Evolutionary conservation across 1,140 invertebrate genomes (phyloP).

Genomic region (Drosophila sp.): DNA sequence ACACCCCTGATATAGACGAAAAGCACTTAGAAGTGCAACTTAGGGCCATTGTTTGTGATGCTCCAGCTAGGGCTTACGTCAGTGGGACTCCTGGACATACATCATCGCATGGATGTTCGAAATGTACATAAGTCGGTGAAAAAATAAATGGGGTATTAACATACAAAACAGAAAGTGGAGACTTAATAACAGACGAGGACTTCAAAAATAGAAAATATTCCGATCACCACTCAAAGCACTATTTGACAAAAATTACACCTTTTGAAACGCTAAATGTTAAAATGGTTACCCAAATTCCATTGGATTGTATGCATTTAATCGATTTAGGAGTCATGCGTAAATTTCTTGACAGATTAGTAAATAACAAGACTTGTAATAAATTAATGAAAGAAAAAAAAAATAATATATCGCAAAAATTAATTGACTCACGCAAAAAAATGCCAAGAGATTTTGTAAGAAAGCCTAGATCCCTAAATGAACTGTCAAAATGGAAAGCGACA

Average conservation of each 20-base stretch:
- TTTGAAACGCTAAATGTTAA: slow-evolving; percentile 38
- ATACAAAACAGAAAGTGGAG: slow-evolving; percentile 25
- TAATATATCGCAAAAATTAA: slow-evolving; percentile 25
- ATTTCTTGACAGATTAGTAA: slow-evolving; percentile 30
- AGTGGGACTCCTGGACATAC: neutral
- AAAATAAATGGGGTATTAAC: slow-evolving; percentile 36
- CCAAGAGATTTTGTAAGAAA: slow-evolving; percentile 28
- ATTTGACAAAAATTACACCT: slow-evolving; percentile 27
- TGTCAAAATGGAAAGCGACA: slow-evolving; percentile 28
- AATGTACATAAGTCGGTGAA: slow-evolving; percentile 29
- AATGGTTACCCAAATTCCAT: slow-evolving; percentile 11
- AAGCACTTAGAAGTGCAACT: too few species aligned
- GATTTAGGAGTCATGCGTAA: slow-evolving; percentile 39
- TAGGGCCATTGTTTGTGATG: too few species aligned
- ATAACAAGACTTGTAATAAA: slow-evolving; percentile 24
- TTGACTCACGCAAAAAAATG: slow-evolving; percentile 15
- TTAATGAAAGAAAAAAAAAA: slow-evolving; percentile 9
- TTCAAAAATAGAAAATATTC: slow-evolving; percentile 22
- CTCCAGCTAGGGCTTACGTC: too few species aligned
- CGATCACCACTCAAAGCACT: slow-evolving; percentile 26
- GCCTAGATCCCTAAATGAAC: slow-evolving; percentile 13
- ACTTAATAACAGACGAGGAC: slow-evolving; percentile 1
- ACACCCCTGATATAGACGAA: too few species aligned
- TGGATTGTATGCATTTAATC: slow-evolving; percentile 45
- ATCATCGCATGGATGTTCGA: slow-evolving; percentile 29